phyloP scores from a whole-genome alignment of 2,797 vertebrate species.

The Rhabdomys pumilio region DNA sequence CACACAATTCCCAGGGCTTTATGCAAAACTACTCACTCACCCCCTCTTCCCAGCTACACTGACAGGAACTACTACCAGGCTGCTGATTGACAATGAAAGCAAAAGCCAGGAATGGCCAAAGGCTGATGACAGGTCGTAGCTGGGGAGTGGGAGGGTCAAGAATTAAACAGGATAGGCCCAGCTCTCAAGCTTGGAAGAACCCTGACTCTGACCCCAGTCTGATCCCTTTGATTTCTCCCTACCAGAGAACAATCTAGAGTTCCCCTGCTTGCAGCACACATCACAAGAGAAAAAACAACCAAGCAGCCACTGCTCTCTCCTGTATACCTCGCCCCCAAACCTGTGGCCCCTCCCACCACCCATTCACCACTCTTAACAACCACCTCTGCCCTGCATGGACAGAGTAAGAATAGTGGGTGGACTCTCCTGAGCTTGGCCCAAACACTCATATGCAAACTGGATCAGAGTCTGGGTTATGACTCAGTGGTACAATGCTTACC shows the following conservation, averaged over 20 bases:
- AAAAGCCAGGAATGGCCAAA: background rate
- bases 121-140: background rate
- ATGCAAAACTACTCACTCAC: background rate
- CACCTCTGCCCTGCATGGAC: background rate
- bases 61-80: background rate
- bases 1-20: rapidly evolving
- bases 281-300: background rate
- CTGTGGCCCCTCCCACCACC: background rate
- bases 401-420: rapidly evolving
- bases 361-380: background rate
- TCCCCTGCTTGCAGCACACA: background rate
- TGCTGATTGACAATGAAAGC: background rate
- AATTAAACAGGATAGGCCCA: background rate
- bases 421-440: background rate
- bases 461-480: background rate
- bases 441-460: background rate
- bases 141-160: background rate
- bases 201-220: background rate
- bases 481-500: background rate
- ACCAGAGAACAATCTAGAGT: too few relatives aligned
- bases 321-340: background rate
- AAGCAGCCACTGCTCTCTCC: background rate
- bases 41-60: background rate
- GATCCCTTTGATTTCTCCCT: background rate
- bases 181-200: background rate